These are phyloP conservation scores for Drosophila subobscura DNA, from an alignment of 1,140 invertebrate species.

Conservation along the genomic window DNA sequence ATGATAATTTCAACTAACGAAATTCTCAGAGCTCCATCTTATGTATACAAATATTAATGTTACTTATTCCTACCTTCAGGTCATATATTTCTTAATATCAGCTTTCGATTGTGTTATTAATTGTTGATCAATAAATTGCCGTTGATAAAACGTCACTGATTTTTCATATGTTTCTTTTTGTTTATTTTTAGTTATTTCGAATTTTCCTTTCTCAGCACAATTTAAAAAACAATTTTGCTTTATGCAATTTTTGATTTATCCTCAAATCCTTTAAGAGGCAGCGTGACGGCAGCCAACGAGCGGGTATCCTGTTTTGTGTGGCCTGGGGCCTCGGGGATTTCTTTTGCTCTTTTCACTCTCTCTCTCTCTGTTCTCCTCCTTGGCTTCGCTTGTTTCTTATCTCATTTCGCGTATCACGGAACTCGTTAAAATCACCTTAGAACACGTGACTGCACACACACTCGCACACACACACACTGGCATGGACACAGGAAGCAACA, in stretches of 20 bases:
- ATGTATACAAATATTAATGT: no score
- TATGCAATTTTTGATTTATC: conserved; percentile 64
- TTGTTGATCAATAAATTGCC: no score
- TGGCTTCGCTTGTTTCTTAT: conserved; percentile 60
- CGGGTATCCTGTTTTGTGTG: conserved; percentile 33
- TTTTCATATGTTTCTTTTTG: conserved; percentile 1
- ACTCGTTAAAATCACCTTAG: conserved; percentile 80
- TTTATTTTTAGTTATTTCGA: neutral
- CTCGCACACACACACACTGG: conserved; percentile 10
- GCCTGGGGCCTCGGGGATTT: conserved; percentile 23
- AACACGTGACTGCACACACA: conserved; percentile 73
- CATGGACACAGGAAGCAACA: conserved; percentile 42
- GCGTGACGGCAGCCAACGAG: neutral
- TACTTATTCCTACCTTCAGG: conserved; percentile 19
- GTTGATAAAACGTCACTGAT: conserved; percentile 9
- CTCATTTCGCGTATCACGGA: conserved; percentile 79
- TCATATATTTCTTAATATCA: conserved; percentile 1
- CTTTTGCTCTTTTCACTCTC: conserved; percentile 7
- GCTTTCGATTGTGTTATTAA: no score
- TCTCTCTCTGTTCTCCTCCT: conserved; percentile 8
- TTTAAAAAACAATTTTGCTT: conserved; percentile 52
- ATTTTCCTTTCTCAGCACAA: conserved; percentile 29
- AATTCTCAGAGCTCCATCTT: no score
- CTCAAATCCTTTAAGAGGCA: conserved; percentile 26
- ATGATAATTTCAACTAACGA: no score